Percentiles rank a stretch among this genome's conserved stretches.
phyloP scores from a whole-genome alignment of 2,888 invertebrate genomes.

The Lordiphosa fenestrarum region DNA sequence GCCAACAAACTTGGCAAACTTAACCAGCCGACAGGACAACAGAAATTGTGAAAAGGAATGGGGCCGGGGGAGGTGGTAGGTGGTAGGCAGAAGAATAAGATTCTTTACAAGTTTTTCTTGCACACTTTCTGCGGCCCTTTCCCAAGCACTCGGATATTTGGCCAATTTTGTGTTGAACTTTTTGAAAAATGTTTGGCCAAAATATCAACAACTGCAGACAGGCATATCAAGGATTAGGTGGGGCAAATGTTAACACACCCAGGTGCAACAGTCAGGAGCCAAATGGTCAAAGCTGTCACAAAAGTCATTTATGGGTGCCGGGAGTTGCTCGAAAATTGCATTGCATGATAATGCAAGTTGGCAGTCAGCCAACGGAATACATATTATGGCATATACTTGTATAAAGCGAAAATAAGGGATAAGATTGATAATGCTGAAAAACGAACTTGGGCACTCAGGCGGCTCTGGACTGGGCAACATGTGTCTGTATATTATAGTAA shows the following conservation, averaged over 20 bases:
- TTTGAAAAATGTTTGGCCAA: constrained; percentile 48
- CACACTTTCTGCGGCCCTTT: constrained; percentile 8
- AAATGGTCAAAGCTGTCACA: constrained; percentile 35
- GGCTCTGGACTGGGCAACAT: constrained; percentile 31
- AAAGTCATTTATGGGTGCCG: constrained; percentile 42
- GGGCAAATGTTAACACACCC: constrained; percentile 12
- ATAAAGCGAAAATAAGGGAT: constrained; percentile 22
- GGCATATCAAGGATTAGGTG: constrained; percentile 36
- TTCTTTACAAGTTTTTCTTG: constrained; percentile 48
- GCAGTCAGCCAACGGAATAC: constrained; percentile 35
- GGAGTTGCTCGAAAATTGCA: constrained; percentile 29
- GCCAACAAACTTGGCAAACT: constrained; percentile 53
- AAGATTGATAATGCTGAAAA: constrained; percentile 34
- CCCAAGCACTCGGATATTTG: not conserved
- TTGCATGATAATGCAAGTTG: constrained; percentile 55
- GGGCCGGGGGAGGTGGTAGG: constrained; percentile 5
- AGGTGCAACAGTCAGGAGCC: constrained; percentile 28
- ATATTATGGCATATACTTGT: not conserved
- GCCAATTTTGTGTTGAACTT: constrained; percentile 41
- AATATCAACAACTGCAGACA: constrained; percentile 49
- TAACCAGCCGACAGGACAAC: constrained; percentile 10
- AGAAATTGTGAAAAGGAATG: not conserved
- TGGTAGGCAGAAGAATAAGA: constrained; percentile 17
- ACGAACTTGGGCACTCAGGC: constrained; percentile 17
- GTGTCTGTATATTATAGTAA: constrained; percentile 33